Base-by-base conservation (phyloP, 2,888 invertebrate species). In the Acleris laterana region DNA sequence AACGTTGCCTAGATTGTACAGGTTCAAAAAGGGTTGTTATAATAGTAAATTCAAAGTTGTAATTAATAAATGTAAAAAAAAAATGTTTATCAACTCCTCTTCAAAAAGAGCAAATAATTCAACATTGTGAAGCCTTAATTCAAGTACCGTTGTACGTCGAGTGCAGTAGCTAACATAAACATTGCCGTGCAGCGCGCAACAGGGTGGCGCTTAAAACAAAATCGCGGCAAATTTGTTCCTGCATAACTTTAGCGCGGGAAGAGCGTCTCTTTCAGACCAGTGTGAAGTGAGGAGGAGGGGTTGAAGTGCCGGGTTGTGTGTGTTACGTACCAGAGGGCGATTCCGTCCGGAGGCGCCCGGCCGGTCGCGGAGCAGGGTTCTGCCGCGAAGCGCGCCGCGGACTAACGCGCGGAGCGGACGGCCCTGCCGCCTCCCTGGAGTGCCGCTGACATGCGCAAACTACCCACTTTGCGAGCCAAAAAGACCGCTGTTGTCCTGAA, bases 401-500 rank as follows among this genome's bases (percentile, higher is more conserved):
- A 66, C 66, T 66, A 61, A 56, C 66, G 66, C 59, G 46, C 56
- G 51, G 50, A 51, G 25, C 28, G 49, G 57, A 46, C 44, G 28
- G 53, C 20, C 57, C 58, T 52, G 66, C 56, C 44, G 56, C 56
- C 56, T 57, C 57, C 55, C 32, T 32, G 46, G 28, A 11, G 50
- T 42, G 42, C 32, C 60, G 19, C 57, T 28, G 65, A 65, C 65
- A 65, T 65, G 65, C 66, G 66, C 66, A 66, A 51, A 66, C 61
- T 62, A 65, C 58, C 46, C 52, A 28, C 28, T 57, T 57, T 57
- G 25, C 22, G 57, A 57, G 57, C 46, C 44, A 57, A 57, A 51
- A 57, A 11, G 11, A 19, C 17, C n/a, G 44, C 42, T 19, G 25
- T 57, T 6, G 38, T 38, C 38, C 38, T 38, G 38, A 38, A 38